Evolutionary conservation across 2,888 invertebrate species (phyloP), one percentile per base, ranked within the genome.

Genomic region (Geotrupes spiniger): DNA sequence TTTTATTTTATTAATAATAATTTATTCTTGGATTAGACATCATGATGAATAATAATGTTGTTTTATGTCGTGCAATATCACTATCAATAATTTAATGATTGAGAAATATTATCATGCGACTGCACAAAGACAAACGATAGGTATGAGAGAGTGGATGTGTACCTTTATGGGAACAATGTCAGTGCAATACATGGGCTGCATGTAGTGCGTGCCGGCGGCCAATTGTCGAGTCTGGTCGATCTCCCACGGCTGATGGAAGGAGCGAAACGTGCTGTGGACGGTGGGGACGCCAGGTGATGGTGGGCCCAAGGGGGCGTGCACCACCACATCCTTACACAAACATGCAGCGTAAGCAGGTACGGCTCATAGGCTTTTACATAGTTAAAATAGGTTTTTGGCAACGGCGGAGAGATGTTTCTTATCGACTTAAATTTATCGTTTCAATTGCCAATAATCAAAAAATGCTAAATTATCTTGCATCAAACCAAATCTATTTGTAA

Each of bases 201-300:
- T 63, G 66, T 70, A 69, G 66, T 70, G 70, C 58, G 68, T 61
- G 63, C 66, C 66, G 54, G 65, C 66, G 54, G 69, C 63, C 62
- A 74, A 69, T 63, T 75, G 75, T 71, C 81, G 76, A 64, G 80
- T 77, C 70, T 81, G 81, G 66, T 78, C 77, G 72, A 82, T 74
- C 75, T 83, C 83, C 83, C 83, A 83, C 60, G 81, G 82, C 75
- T 84, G 84, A 76, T 83, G 84, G 78, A 83, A 78, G 61, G 77
- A 75, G 62, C 74, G 76, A 70, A 76, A 75, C 61, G 76, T 73
- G 63, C 75, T 74, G 72, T 77, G 77, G 62, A 76, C 75, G 57
- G 68, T 64, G 60, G 73, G 72, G 57, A 68, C 66, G 61, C 69
- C 67, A 54, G 73, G 70, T 62, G 74, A 71, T 54, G 72, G 71